A percentile compares a stretch with the other conserved stretches of the same genome.
Conservation (phyloP, 2,888 invertebrate genomes). For the Lepidocyrtoides sp. region DNA sequence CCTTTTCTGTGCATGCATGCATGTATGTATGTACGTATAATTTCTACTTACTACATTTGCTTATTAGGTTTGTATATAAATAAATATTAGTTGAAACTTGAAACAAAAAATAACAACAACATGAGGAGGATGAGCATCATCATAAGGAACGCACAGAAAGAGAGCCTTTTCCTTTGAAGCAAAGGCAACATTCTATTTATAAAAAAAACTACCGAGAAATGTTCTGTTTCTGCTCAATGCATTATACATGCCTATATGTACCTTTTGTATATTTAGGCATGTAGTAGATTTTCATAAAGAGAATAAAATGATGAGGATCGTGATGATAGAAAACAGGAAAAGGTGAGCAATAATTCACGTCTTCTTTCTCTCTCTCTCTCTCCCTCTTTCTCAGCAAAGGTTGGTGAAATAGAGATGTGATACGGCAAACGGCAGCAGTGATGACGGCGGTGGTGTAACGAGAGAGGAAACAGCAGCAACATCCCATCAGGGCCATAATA, state of each 20-base stretch:
- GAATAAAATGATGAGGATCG: slow-evolving; percentile 37
- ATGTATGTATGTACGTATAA: too few relatives aligned
- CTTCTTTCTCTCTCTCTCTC: slow-evolving; percentile 1
- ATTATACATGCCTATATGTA: slow-evolving; percentile 9
- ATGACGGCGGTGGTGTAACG: slow-evolving; percentile 9
- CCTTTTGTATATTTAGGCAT: not conserved
- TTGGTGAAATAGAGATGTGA: too few relatives aligned
- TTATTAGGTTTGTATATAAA: too few relatives aligned
- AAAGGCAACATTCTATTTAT: not conserved
- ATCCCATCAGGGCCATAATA: slow-evolving; percentile 36
- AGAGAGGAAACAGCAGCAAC: slow-evolving; percentile 25
- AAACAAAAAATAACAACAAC: not conserved
- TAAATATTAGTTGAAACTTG: too few relatives aligned
- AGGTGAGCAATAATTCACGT: slow-evolving; percentile 73
- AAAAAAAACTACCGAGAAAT: not conserved
- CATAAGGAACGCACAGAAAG: not conserved
- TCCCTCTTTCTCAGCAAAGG: not conserved
- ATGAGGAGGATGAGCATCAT: not conserved
- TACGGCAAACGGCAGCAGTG: not conserved
- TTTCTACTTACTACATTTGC: too few relatives aligned
- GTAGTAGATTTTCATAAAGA: slow-evolving; percentile 45
- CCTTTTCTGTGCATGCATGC: too few relatives aligned
- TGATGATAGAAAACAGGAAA: slow-evolving; percentile 56
- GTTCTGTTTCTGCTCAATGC: not conserved
- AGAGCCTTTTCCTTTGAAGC: too few relatives aligned